Evolutionary conservation across 2,113 vertebrate species (phyloP), one percentile per base, ranked within the genome.

Genomic region (Lates calcarifer): DNA sequence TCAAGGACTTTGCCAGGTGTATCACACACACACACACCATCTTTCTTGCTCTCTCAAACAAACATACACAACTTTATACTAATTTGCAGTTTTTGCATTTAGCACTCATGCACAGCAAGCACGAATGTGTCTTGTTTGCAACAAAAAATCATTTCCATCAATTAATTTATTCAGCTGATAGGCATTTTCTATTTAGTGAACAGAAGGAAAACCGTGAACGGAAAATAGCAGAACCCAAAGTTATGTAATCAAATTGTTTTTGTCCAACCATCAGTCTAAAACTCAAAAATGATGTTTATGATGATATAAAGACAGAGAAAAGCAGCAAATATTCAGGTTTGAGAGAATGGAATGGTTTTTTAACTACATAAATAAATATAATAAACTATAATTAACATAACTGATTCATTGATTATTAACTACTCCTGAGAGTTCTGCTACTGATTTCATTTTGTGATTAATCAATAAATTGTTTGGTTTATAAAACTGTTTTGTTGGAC

Each of bases 11-110:
- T 28, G 2, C 26, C 26, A 57, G 26, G n/a, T 61, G 28, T 62
- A n/a, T 26, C 67, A 43, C 31, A 53, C 33, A 43, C 31, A 65
- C 2, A 22, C n/a, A 53, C 6, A 41, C 67, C 12, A 3, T 53
- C 22, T 55, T 26, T 55, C n/a, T 26, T 17, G 31, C 64, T 12
- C 8, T 2, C 45, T 9, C 18, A 47, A 17, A 14, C 11, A 41
- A 17, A 41, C 39, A 41, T 11, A 18, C 45, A 47, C 45, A 20
- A 29, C 20, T 55, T n/a, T 26, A 68, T 35, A 62, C 13, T 29
- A 60, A 64, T 63, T 47, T 71, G 33, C 17, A 28, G 28, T 17
- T 43, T 33, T 26, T 43, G 35, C 15, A 80, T 69, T 69, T 24
- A 53, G 31, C 14, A 26, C 24, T 60, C 31, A 41, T 12, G 7